These are phyloP conservation scores for Varanus komodoensis DNA, from an alignment of 2,113 vertebrate species.

Conservation along the genomic window DNA sequence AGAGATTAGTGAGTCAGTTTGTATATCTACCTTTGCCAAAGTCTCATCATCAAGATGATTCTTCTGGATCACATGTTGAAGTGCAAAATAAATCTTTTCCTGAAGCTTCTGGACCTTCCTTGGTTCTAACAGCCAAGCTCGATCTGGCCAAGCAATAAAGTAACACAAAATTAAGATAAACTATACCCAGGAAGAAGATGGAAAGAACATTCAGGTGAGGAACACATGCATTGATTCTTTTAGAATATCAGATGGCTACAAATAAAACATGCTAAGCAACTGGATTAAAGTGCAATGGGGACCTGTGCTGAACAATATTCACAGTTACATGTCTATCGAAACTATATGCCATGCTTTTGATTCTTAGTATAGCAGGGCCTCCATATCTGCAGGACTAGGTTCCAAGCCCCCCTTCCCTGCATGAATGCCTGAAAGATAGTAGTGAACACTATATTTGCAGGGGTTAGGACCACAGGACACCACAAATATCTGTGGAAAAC, in stretches of 20 bases:
- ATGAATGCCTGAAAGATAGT: no score
- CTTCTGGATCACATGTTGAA: constrained; percentile 99
- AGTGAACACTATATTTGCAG: no score
- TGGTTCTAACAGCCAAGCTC: constrained; percentile 98
- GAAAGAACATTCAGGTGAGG: neutral
- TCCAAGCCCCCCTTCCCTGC: no score
- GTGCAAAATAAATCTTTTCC: constrained; percentile 99
- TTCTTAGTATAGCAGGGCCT: no score
- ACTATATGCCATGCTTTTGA: neutral
- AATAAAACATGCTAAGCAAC: neutral
- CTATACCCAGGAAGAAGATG: constrained; percentile 17
- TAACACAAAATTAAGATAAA: constrained; percentile 2
- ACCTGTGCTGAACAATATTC: neutral
- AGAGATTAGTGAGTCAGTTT: rapidly evolving
- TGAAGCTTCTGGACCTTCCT: constrained; percentile 99
- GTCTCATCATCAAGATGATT: constrained; percentile 98
- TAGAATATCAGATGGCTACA: neutral
- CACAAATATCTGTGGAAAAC: no score
- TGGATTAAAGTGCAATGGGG: neutral
- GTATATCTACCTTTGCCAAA: constrained; percentile 88
- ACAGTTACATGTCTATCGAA: no score
- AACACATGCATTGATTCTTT: neutral
- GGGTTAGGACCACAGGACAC: no score
- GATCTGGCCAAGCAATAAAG: constrained; percentile 78
- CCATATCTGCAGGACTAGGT: no score